Base-by-base conservation (phyloP, 2,888 invertebrate genomes). In the Hermaeophaga mercurialis region DNA sequence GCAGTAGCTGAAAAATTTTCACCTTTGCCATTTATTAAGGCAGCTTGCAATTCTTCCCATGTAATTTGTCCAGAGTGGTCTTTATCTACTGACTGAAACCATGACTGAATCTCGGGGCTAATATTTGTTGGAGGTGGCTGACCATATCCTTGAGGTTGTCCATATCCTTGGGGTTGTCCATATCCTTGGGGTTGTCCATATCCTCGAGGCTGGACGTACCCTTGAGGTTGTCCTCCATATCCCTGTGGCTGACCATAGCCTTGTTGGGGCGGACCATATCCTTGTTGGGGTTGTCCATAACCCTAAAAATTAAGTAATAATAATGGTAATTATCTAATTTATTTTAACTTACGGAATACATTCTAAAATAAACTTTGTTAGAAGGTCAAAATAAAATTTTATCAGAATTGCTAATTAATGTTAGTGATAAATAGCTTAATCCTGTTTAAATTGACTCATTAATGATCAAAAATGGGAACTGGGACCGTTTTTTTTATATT, bases 1-100 rank as follows among this genome's bases (percentile, higher is more conserved):
- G 93, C 90, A 56, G 84, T 85, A 66, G 91, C 88, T 2, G 92
- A 91, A 75, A 92, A 92, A 58, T 86, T 84, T 66, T 90, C 84
- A n/a, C 94, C 94, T 76, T 93, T 90, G 12, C 89, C 92, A 78
- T 93, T 94, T 14, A 91, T 86, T 31, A 95, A 79, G 0, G 94
- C 94, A 5, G 85, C 80, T 75, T 89, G 87, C 12, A 95, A 79
- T 78, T 95, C 94, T 7, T 73, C 61, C 6, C 89, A 84, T 48
- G 87, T 85, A 49, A 95, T 94, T 73, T 86, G 85, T 1, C 94
- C 94, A 12, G 93, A 93, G 18, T 84, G 82, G 73, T 94, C 94
- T 64, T 84, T 83, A 71, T 95, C 94, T 0, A 94, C 94, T 12
- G 91, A 84, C 12, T 52, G 52, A 43, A 52, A 52, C 52, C 52